These are phyloP conservation scores for Siphamia tubifer DNA, from an alignment of 2,113 vertebrate genomes.

Conservation along the genomic window DNA sequence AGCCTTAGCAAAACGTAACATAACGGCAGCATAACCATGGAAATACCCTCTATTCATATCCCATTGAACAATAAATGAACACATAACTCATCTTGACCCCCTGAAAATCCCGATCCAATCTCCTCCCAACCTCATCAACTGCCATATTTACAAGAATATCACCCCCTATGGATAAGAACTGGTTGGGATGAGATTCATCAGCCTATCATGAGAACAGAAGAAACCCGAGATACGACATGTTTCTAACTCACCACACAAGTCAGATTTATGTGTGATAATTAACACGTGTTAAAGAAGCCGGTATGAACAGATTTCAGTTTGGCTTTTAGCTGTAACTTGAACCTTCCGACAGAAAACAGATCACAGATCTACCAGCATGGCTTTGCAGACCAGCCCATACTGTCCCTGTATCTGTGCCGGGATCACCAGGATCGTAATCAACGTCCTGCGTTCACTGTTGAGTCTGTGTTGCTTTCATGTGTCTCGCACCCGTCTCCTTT, in stretches of 20 bases:
- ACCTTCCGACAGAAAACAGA: conserved; percentile 40
- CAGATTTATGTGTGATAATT: conserved; percentile 19
- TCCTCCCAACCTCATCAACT: background rate
- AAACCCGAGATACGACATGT: conserved; percentile 14
- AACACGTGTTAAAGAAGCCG: conserved; percentile 30
- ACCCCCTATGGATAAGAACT: background rate
- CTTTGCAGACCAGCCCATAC: conserved; percentile 38
- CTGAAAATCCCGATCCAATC: conserved; percentile 23
- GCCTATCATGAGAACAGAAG: background rate
- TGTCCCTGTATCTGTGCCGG: conserved; percentile 57
- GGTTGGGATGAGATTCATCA: conserved; percentile 20
- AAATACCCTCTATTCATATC: background rate
- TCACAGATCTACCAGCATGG: conserved; percentile 69
- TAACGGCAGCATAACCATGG: background rate
- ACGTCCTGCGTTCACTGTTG: conserved; percentile 56
- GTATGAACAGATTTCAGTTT: conserved; percentile 28
- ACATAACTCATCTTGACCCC: conserved; percentile 21
- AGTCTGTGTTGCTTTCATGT: conserved; percentile 74
- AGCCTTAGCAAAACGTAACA: conserved; percentile 17
- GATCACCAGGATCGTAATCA: conserved; percentile 65
- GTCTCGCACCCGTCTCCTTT: conserved; percentile 56
- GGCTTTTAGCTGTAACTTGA: conserved; percentile 42
- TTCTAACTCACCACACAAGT: conserved; percentile 21
- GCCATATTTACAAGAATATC: conserved; percentile 5
- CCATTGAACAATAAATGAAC: background rate